Evolutionary conservation across 2,888 invertebrate genomes (phyloP).

Genomic region (Acronicta psi): DNA sequence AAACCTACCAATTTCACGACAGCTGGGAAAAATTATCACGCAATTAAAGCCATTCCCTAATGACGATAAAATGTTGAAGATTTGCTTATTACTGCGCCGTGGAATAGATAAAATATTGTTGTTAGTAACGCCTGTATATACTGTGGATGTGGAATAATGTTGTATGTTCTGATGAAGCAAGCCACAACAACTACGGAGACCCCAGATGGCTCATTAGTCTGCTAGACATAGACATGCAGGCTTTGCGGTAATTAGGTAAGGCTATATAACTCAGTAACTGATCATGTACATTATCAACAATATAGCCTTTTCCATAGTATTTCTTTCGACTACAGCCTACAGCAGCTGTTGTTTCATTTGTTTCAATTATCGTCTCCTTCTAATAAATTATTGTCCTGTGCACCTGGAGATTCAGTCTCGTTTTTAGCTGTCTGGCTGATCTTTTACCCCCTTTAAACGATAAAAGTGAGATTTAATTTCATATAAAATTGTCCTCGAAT

Average conservation of each 20-base stretch:
- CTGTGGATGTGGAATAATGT: background rate
- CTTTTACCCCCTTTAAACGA: too few species aligned
- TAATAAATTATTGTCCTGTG: too few species aligned
- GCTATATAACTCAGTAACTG: too few species aligned
- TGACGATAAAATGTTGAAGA: constrained; percentile 44
- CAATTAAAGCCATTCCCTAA: constrained; percentile 54
- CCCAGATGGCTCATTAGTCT: constrained; percentile 50
- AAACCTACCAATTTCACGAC: constrained; percentile 46
- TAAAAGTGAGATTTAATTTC: background rate
- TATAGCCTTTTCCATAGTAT: too few species aligned
- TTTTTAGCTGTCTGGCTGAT: too few species aligned
- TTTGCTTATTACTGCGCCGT: constrained; percentile 17
- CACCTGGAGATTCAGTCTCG: too few species aligned
- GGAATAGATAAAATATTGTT: constrained; percentile 11
- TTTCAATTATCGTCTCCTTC: too few species aligned
- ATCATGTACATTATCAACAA: background rate
- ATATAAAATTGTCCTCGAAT: background rate
- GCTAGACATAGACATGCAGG: constrained; percentile 29
- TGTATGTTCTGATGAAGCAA: constrained; percentile 18
- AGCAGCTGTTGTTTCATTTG: too few species aligned
- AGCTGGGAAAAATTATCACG: constrained; percentile 54
- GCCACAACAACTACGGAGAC: constrained; percentile 42
- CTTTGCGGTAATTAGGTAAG: constrained; percentile 15
- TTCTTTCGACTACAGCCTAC: too few species aligned
- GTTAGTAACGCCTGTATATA: constrained; percentile 15